Percentiles rank a stretch among this genome's conserved stretches.
Evolutionary conservation across 2,888 invertebrate species (phyloP).

Genomic region (Bombylius major): DNA sequence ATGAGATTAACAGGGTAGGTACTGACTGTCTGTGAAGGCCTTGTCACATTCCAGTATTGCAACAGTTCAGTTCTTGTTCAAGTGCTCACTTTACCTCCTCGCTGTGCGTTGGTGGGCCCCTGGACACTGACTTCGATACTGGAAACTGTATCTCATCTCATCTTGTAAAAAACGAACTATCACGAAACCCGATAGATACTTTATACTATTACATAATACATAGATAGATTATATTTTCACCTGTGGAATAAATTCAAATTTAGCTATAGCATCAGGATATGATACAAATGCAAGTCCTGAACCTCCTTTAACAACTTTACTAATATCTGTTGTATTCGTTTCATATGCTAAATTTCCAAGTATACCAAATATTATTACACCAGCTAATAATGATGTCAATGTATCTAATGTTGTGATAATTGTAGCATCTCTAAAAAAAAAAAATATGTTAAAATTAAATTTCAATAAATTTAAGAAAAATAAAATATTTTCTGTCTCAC

Average conservation of each 20-base stretch:
- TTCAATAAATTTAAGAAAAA: neutral
- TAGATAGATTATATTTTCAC: conserved; percentile 19
- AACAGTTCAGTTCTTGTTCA: no score
- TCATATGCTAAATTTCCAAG: conserved; percentile 66
- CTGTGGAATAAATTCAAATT: conserved; percentile 41
- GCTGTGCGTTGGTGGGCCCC: no score
- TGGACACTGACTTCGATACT: no score
- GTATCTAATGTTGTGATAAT: conserved; percentile 73
- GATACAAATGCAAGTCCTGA: conserved; percentile 73
- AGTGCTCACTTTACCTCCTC: no score
- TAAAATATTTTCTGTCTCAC: conserved; percentile 22
- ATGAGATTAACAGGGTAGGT: no score
- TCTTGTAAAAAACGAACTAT: no score
- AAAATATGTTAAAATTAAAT: neutral
- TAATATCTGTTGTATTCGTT: conserved; percentile 44
- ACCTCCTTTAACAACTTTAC: conserved; percentile 54
- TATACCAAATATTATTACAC: conserved; percentile 71
- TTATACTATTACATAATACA: neutral
- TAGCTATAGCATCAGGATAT: conserved; percentile 44
- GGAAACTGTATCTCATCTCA: no score
- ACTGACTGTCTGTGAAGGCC: no score
- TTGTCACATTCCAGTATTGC: no score
- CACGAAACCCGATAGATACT: no score
- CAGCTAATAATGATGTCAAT: conserved; percentile 68
- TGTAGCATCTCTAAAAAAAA: conserved; percentile 52